These are phyloP conservation scores for Suillia variegata DNA, from an alignment of 2,888 invertebrate species.

Conservation along the genomic window DNA sequence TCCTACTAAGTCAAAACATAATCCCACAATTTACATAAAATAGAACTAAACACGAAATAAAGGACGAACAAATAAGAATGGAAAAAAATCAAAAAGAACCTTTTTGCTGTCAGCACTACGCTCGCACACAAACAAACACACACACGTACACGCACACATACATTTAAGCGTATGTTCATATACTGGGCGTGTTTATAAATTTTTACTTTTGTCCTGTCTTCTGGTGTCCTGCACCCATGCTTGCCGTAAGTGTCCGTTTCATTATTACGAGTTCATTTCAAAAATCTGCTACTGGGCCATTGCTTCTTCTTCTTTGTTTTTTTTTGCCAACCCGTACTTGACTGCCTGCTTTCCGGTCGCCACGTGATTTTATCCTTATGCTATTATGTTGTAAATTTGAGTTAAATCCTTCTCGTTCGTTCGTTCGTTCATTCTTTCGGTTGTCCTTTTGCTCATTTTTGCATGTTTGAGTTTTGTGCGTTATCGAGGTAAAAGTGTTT, in stretches of 20 bases:
- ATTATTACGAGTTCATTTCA: conserved; percentile 16
- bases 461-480: conserved; percentile 49
- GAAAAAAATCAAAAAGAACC: conserved; percentile 19
- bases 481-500: conserved; percentile 29
- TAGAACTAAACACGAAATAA: conserved; percentile 31
- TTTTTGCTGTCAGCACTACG: conserved; percentile 23
- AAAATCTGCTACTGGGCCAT: background rate
- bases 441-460: too few species aligned
- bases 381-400: conserved; percentile 49
- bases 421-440: too few species aligned
- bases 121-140: conserved; percentile 1
- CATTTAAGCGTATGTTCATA: conserved; percentile 8
- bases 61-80: too few species aligned
- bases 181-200: conserved; percentile 19
- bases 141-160: conserved; percentile 14
- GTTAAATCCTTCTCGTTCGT: conserved; percentile 49
- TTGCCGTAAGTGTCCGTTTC: conserved; percentile 20
- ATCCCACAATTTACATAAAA: conserved; percentile 53
- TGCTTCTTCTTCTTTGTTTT: background rate
- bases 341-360: background rate
- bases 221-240: background rate
- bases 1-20: conserved; percentile 46
- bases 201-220: conserved; percentile 12
- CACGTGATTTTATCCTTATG: background rate
- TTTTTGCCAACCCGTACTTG: background rate